These are phyloP conservation scores for Mallotus villosus DNA, from an alignment of 2,797 vertebrate genomes.

Conservation along the genomic window DNA sequence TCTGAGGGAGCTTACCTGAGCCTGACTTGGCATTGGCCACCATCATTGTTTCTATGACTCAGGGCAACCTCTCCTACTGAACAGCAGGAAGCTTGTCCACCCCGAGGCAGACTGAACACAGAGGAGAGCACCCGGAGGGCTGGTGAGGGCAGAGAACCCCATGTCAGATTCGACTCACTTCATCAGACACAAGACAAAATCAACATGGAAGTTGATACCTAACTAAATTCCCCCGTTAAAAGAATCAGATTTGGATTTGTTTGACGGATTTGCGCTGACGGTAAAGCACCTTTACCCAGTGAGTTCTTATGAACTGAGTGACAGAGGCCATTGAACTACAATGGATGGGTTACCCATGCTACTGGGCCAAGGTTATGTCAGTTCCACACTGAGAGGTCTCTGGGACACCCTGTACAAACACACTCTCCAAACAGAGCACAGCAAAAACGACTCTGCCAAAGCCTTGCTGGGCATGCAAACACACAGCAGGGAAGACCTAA, in stretches of 20 bases:
- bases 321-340: conserved; percentile 47
- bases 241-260: not conserved
- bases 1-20: conserved; percentile 67
- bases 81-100: conserved; percentile 41
- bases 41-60: conserved; percentile 67
- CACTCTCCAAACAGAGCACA: conserved; percentile 43
- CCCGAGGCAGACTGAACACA: not conserved
- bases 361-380: conserved; percentile 50
- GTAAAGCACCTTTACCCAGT: conserved; percentile 14
- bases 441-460: conserved; percentile 22
- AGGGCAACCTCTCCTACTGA: conserved; percentile 47
- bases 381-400: conserved; percentile 40
- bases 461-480: conserved; percentile 22
- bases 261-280: conserved; percentile 12
- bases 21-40: conserved; percentile 75
- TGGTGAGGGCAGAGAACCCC: conserved; percentile 49
- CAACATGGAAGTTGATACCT: not conserved
- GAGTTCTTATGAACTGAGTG: conserved; percentile 26
- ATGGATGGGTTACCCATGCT: conserved; percentile 35
- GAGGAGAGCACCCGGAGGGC: conserved; percentile 60
- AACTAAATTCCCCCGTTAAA: not conserved
- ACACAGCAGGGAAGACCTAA: not conserved
- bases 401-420: conserved; percentile 44
- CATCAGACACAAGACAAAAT: conserved; percentile 4
- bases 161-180: conserved; percentile 34